Evolutionary conservation across 2,797 vertebrate species (phyloP).

Genomic region (Spea hammondii): DNA sequence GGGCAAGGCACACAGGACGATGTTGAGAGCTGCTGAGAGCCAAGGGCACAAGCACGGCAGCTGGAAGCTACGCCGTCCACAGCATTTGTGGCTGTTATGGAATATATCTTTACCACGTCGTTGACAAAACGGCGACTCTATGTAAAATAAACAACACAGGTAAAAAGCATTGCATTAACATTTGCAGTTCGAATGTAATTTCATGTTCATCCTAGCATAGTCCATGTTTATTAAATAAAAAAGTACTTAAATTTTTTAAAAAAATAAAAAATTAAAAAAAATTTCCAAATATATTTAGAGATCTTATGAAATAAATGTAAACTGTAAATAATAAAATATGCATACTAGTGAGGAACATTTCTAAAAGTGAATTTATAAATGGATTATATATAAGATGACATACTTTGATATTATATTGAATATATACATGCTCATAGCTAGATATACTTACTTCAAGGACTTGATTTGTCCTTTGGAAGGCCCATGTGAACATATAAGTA

Average conservation of each 20-base stretch:
- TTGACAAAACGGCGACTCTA: constrained; percentile 81
- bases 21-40: constrained; percentile 68
- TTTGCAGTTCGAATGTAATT: neutral
- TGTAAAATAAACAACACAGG: constrained; percentile 54
- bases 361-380: too few relatives aligned
- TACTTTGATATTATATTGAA: neutral
- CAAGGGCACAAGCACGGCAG: constrained; percentile 87
- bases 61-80: constrained; percentile 83
- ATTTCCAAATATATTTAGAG: constrained; percentile 19
- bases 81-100: constrained; percentile 83
- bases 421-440: too few relatives aligned
- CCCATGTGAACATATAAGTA: constrained; percentile 93
- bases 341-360: neutral
- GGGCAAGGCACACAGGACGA: constrained; percentile 92
- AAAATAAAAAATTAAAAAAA: too few relatives aligned
- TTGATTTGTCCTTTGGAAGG: constrained; percentile 92
- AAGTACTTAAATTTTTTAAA: neutral
- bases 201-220: neutral
- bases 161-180: neutral
- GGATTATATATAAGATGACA: constrained; percentile 2
- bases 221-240: constrained; percentile 15
- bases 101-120: constrained; percentile 89
- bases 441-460: constrained; percentile 82
- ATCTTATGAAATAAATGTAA: neutral
- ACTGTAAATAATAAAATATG: constrained; percentile 15